phyloP scores from a whole-genome alignment of 2,797 vertebrate genomes.

The Anas bahamensis region DNA sequence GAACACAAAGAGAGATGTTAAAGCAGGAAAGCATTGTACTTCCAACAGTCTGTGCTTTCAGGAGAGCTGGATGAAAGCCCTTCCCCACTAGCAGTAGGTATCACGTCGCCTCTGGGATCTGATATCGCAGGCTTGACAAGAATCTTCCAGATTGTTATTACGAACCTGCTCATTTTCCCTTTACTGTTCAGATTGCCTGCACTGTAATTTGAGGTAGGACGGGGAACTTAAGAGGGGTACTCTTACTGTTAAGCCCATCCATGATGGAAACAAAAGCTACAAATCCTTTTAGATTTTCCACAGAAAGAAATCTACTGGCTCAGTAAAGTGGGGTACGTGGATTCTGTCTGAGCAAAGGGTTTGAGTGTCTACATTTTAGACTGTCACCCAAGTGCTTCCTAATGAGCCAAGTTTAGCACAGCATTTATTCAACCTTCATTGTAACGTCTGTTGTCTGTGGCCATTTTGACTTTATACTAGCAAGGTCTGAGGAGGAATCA shows the following conservation, averaged over 20 bases:
- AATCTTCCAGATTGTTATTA: neutral
- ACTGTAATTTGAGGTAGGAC: neutral
- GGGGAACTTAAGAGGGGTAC: neutral
- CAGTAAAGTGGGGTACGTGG: neutral
- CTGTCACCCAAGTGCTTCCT: neutral
- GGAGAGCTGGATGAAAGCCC: conserved; percentile 9
- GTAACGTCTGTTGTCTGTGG: neutral
- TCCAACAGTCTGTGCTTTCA: conserved; percentile 4
- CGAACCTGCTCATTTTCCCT: neutral
- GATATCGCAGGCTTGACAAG: neutral
- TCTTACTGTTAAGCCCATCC: neutral
- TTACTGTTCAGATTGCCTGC: neutral
- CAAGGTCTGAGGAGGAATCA: neutral
- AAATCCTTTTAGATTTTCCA: neutral
- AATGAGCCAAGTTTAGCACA: neutral
- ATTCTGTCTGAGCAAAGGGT: neutral
- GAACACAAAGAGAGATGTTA: neutral
- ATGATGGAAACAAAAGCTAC: neutral
- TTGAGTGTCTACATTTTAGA: neutral
- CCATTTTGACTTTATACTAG: neutral
- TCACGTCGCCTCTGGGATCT: neutral
- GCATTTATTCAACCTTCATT: neutral
- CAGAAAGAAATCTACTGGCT: neutral
- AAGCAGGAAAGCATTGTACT: neutral
- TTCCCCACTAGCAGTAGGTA: neutral